Percentiles rank a stretch among this genome's conserved stretches.
These are phyloP conservation scores for Myxocyprinus asiaticus DNA, from an alignment of 2,113 vertebrate species.

Conservation along the genomic window DNA sequence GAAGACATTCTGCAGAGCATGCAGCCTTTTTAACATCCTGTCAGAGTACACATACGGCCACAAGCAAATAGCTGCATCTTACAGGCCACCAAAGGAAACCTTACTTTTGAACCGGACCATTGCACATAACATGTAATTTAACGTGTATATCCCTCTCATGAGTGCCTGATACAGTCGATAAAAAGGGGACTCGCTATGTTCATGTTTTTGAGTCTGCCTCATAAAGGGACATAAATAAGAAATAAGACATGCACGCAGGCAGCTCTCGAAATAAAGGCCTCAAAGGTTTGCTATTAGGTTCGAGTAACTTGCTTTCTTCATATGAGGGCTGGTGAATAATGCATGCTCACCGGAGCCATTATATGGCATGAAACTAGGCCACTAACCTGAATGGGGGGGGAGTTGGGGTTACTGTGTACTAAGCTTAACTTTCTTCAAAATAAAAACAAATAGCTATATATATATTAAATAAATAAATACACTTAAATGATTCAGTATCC, in stretches of 20 bases:
- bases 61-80: conserved; percentile 46
- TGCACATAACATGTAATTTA: neutral
- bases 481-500: too few species aligned
- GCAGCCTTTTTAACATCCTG: conserved; percentile 74
- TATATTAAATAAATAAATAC: too few species aligned
- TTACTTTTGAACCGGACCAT: neutral
- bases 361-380: conserved; percentile 71
- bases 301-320: conserved; percentile 52
- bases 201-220: conserved; percentile 49
- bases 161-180: neutral
- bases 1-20: conserved; percentile 66
- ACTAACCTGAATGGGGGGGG: conserved; percentile 2
- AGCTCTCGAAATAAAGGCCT: conserved; percentile 59
- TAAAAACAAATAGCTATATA: too few species aligned
- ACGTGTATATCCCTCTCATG: neutral
- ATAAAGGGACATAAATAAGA: conserved; percentile 43
- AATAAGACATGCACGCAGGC: conserved; percentile 62
- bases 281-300: conserved; percentile 29
- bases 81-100: neutral
- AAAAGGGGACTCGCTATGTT: conserved; percentile 45
- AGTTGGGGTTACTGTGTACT: too few species aligned
- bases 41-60: conserved; percentile 42
- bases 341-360: conserved; percentile 69
- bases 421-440: too few species aligned
- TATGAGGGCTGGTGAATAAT: conserved; percentile 71